Evolutionary conservation across 2,797 vertebrate species (phyloP).

Genomic region (Linurgus olivaceus): DNA sequence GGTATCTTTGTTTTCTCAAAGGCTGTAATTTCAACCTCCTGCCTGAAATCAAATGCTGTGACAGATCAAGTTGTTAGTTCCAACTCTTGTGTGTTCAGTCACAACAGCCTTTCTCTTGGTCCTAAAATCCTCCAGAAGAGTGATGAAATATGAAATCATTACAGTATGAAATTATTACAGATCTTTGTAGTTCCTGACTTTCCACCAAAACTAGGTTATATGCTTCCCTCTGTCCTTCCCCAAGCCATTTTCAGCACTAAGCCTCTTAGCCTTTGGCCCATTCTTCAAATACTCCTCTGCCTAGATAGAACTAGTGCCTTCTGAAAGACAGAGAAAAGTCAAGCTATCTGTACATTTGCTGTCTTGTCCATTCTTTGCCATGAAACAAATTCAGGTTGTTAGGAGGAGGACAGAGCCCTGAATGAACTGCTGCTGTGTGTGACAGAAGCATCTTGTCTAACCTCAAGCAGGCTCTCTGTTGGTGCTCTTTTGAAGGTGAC

Average conservation of each 20-base stretch:
- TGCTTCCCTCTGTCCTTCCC: background rate
- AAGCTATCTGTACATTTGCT: background rate
- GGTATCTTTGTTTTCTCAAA: background rate
- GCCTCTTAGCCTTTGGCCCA: background rate
- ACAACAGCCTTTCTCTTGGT: background rate
- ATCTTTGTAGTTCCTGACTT: background rate
- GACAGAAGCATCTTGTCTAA: background rate
- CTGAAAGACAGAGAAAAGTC: background rate
- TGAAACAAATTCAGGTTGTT: background rate
- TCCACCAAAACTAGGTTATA: background rate
- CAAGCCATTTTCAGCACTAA: background rate
- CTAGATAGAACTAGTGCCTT: background rate
- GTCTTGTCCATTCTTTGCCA: background rate
- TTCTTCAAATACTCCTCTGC: background rate
- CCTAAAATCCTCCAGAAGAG: background rate
- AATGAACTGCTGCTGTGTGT: background rate
- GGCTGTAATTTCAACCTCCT: background rate
- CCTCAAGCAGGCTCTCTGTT: background rate
- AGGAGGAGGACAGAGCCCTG: background rate
- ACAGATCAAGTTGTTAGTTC: background rate
- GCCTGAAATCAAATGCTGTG: background rate
- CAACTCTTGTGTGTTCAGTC: background rate
- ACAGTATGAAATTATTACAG: background rate
- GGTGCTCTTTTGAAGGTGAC: background rate
- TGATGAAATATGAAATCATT: background rate